Conservation (phyloP, 2,113 vertebrate genomes). For the Clarias macrocephalus region DNA sequence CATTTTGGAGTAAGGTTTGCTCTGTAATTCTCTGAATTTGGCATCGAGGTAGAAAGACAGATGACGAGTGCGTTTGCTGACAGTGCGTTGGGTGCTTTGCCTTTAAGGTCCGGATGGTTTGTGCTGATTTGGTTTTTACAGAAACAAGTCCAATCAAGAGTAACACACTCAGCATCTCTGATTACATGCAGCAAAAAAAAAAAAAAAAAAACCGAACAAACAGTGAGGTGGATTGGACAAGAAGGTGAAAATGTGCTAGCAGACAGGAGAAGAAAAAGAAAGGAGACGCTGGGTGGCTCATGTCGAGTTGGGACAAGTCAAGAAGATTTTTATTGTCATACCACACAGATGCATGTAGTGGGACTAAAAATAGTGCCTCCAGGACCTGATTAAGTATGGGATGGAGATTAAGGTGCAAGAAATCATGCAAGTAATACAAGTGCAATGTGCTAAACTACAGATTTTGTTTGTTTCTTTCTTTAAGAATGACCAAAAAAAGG, state of each 20-base stretch:
- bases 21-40: conserved; percentile 9
- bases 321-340: not conserved
- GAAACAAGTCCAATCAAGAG: conserved; percentile 54
- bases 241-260: not conserved
- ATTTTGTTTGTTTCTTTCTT: no score
- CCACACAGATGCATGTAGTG: not conserved
- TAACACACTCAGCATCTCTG: conserved; percentile 43
- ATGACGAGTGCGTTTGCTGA: conserved; percentile 52
- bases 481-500: not conserved
- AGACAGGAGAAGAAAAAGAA: not conserved
- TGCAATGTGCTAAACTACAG: no score
- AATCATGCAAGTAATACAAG: not conserved
- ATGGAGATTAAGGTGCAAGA: not conserved
- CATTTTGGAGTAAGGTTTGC: not conserved
- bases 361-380: not conserved
- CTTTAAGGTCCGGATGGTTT: conserved; percentile 54
- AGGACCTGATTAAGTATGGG: not conserved
- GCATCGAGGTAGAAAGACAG: not conserved
- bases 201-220: not conserved
- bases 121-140: conserved; percentile 64
- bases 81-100: conserved; percentile 32
- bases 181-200: conserved; percentile 16
- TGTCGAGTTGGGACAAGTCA: not conserved
- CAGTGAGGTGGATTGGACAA: not conserved
- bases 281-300: not conserved